Evolutionary conservation across 1,140 invertebrate genomes (phyloP).

Genomic region (Condylostylus longicornis): DNA sequence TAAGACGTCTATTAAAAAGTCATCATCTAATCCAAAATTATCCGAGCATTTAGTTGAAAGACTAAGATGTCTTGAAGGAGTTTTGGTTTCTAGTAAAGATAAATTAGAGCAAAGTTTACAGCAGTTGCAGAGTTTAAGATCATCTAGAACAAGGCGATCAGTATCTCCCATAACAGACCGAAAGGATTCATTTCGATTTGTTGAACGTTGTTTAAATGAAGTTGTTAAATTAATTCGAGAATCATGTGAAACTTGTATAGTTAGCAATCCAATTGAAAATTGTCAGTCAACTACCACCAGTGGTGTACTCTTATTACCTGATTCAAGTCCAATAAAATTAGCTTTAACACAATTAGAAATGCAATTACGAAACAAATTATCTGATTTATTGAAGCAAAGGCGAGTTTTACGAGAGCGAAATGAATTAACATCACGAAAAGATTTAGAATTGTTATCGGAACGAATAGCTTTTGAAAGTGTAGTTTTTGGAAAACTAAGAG

Average conservation of each 20-base stretch:
- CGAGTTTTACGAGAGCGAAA: conserved; percentile 42
- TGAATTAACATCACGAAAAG: conserved; percentile 46
- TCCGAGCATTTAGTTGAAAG: conserved; percentile 37
- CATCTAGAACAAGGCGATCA: conserved; percentile 37
- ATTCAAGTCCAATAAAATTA: conserved; percentile 32
- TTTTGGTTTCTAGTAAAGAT: conserved; percentile 37
- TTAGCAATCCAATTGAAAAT: conserved; percentile 26
- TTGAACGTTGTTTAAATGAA: conserved; percentile 43
- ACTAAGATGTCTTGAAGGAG: conserved; percentile 40
- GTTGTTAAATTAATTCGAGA: conserved; percentile 39
- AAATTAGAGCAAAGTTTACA: conserved; percentile 24
- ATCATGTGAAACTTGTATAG: conserved; percentile 38
- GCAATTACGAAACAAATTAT: conserved; percentile 47
- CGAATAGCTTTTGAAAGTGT: conserved; percentile 58
- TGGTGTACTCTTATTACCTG: conserved; percentile 15
- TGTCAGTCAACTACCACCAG: conserved; percentile 30
- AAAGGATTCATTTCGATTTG: conserved; percentile 39
- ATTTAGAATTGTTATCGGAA: conserved; percentile 52
- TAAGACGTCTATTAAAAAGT: conserved; percentile 6
- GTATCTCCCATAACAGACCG: conserved; percentile 42
- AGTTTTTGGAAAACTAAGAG: conserved; percentile 13
- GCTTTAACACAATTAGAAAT: conserved; percentile 47
- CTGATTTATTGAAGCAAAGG: conserved; percentile 46
- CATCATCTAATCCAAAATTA: conserved; percentile 6
- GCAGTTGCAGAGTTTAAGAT: conserved; percentile 39